Conservation (phyloP, 2,797 vertebrate genomes). For the Manis pentadactyla region DNA sequence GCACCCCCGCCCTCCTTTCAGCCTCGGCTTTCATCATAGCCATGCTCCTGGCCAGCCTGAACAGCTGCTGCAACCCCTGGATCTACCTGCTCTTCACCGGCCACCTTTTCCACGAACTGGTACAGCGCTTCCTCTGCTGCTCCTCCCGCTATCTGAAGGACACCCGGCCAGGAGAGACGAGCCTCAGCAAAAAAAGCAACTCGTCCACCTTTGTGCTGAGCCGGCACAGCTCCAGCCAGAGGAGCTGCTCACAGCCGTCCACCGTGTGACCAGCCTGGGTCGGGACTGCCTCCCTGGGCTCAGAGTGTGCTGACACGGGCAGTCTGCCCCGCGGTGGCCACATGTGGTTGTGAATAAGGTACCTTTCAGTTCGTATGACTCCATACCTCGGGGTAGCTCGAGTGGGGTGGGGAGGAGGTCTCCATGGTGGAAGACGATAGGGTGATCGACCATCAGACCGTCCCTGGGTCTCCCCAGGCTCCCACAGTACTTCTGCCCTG, state of each 20-base stretch:
- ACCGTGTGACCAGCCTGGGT: slow-evolving; percentile 76
- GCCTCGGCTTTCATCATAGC: slow-evolving; percentile 96
- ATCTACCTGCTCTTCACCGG: slow-evolving; percentile 99
- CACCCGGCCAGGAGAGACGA: slow-evolving; percentile 86
- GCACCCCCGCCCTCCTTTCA: slow-evolving; percentile 65
- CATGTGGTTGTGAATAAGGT: not conserved
- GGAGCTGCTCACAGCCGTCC: slow-evolving; percentile 89
- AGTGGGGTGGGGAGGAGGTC: not conserved
- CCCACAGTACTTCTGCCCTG: not conserved
- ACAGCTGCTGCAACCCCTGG: slow-evolving; percentile 99
- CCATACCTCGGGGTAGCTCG: not conserved
- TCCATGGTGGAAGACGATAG: not conserved
- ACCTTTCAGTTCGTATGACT: not conserved
- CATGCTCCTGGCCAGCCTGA: slow-evolving; percentile 97
- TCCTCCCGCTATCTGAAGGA: slow-evolving; percentile 84
- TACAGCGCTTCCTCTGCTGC: slow-evolving; percentile 92
- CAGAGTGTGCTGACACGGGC: rapidly evolving
- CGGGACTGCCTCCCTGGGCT: not conserved
- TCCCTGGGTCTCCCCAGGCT: not conserved
- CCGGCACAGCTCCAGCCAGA: slow-evolving; percentile 91
- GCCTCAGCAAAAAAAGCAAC: slow-evolving; percentile 88
- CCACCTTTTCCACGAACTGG: slow-evolving; percentile 95
- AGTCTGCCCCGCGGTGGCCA: not conserved
- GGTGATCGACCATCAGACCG: not conserved
- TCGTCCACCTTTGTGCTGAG: slow-evolving; percentile 90